Evolutionary conservation across 37 sponge, comb jelly and placozoan genomes (phyloP).

Genomic region (Theonella swinhoei): DNA sequence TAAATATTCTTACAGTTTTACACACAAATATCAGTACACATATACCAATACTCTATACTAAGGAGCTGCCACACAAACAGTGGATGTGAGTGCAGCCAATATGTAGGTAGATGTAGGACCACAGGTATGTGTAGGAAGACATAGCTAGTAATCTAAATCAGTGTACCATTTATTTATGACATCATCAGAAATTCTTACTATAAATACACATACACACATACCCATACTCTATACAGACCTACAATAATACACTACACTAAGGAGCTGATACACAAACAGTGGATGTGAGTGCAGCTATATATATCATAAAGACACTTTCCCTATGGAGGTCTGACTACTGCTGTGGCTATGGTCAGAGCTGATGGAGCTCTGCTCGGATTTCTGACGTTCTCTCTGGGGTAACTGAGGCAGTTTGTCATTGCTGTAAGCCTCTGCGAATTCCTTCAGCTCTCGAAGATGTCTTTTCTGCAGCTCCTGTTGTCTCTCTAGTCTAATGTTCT

Average conservation of each 20-base stretch:
- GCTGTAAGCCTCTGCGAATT: conserved; percentile 69
- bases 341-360: conserved; percentile 48
- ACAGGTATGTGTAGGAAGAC: too few species aligned
- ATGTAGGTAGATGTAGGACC: too few species aligned
- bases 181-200: too few species aligned
- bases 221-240: too few species aligned
- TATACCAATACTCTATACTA: too few species aligned
- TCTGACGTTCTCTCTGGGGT: conserved; percentile 2
- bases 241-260: neutral
- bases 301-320: conserved; percentile 46
- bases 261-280: neutral
- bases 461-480: conserved; percentile 81
- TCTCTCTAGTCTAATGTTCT: conserved; percentile 78
- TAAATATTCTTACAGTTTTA: too few species aligned
- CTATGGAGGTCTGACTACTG: conserved; percentile 44
- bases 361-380: conserved; percentile 25
- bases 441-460: conserved; percentile 77
- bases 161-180: too few species aligned
- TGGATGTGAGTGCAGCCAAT: neutral
- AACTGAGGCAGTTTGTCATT: conserved; percentile 24
- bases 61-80: neutral
- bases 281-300: neutral
- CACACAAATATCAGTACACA: too few species aligned
- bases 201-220: too few species aligned
- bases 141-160: too few species aligned